phyloP scores from a whole-genome alignment of 2,113 vertebrate species.

The Pholis gunnellus region DNA sequence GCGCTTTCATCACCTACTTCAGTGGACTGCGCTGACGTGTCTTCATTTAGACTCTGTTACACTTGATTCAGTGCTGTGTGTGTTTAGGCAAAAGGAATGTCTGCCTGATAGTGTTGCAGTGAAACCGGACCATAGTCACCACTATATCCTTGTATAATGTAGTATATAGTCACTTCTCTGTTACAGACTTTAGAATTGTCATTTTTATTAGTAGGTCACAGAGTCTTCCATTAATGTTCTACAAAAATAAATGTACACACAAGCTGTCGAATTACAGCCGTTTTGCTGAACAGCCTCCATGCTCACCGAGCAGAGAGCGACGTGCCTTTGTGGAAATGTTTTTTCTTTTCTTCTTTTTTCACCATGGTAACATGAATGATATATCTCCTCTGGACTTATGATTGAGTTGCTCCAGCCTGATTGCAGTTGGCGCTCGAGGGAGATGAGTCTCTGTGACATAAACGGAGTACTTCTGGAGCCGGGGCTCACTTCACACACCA shows the following conservation, averaged over 20 bases:
- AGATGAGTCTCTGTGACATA: constrained; percentile 61
- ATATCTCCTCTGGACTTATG: neutral
- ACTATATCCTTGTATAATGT: neutral
- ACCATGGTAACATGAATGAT: constrained; percentile 3
- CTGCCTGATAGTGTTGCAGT: neutral
- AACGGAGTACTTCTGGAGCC: constrained; percentile 40
- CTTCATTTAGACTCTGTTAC: constrained; percentile 36
- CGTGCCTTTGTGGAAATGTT: neutral
- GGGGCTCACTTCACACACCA: constrained; percentile 65
- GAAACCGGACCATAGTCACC: neutral
- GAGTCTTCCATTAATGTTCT: neutral
- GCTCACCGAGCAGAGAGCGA: constrained; percentile 30
- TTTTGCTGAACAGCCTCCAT: constrained; percentile 15
- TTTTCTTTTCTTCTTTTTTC: neutral
- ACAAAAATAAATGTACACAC: neutral
- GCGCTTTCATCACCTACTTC: constrained; percentile 46
- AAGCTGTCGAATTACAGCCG: neutral
- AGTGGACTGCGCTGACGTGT: constrained; percentile 29
- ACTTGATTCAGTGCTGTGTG: constrained; percentile 16
- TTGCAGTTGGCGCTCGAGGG: constrained; percentile 34
- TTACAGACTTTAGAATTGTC: neutral
- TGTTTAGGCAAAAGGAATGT: neutral
- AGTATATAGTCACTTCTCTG: neutral
- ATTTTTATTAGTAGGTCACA: neutral
- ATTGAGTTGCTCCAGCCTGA: constrained; percentile 35